These are phyloP conservation scores for Matsumyia berberina DNA, from an alignment of 2,888 invertebrate genomes.

Conservation along the genomic window DNA sequence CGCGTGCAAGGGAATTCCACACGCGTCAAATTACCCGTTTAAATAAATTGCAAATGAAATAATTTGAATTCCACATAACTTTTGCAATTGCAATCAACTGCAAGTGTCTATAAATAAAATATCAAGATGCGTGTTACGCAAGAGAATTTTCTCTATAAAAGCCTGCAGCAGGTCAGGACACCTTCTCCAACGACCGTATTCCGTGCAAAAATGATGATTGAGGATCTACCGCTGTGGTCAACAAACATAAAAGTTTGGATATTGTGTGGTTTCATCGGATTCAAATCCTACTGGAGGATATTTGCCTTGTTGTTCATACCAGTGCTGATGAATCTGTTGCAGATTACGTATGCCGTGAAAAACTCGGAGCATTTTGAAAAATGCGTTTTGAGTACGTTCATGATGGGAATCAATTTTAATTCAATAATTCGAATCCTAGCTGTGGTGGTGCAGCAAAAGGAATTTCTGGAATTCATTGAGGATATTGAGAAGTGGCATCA, in stretches of 20 bases:
- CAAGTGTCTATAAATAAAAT: conserved; percentile 11
- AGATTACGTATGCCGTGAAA: conserved; percentile 54
- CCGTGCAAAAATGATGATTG: conserved; percentile 58
- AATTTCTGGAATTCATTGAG: conserved; percentile 67
- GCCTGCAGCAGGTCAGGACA: neutral
- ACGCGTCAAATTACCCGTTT: neutral
- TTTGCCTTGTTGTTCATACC: conserved; percentile 29
- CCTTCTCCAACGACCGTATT: neutral
- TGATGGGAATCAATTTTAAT: conserved; percentile 75
- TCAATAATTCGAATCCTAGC: conserved; percentile 66
- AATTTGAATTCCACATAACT: conserved; percentile 43
- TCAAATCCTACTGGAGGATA: conserved; percentile 33
- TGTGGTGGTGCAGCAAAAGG: conserved; percentile 66
- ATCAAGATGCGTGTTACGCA: neutral
- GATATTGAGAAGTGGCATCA: conserved; percentile 63
- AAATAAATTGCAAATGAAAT: conserved; percentile 10
- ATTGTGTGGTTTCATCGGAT: conserved; percentile 68
- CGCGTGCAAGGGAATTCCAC: conserved; percentile 29
- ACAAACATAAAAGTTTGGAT: conserved; percentile 75
- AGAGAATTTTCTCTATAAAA: neutral
- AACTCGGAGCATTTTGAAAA: conserved; percentile 57
- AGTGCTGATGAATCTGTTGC: conserved; percentile 38
- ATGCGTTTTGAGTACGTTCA: conserved; percentile 69
- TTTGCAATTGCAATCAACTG: conserved; percentile 39
- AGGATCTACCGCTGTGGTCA: conserved; percentile 66